These are phyloP conservation scores for Zootoca vivipara DNA, from an alignment of 2,113 vertebrate species.

Conservation along the genomic window DNA sequence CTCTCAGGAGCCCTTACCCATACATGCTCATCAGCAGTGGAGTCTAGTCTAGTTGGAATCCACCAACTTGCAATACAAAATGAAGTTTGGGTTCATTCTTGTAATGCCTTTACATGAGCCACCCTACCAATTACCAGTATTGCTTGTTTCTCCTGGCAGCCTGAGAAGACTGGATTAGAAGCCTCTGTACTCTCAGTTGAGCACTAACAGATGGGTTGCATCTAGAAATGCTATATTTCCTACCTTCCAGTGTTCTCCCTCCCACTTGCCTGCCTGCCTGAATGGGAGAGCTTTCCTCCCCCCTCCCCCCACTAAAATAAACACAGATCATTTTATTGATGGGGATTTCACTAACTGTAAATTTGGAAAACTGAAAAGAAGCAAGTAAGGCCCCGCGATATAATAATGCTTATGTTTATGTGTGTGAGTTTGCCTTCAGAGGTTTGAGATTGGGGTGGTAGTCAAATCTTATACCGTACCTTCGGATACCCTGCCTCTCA, in stretches of 20 bases:
- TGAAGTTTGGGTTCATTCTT: not conserved
- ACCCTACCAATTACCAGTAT: not conserved
- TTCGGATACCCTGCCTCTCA: too few relatives aligned
- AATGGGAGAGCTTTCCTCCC: not conserved
- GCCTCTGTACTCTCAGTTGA: too few relatives aligned
- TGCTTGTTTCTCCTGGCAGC: not conserved
- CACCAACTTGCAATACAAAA: not conserved
- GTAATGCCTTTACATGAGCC: not conserved
- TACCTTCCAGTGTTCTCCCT: not conserved
- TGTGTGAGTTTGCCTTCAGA: too few relatives aligned
- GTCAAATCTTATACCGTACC: too few relatives aligned
- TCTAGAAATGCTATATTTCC: not conserved
- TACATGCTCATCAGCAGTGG: not conserved
- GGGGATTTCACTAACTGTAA: too few relatives aligned
- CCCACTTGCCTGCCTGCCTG: not conserved
- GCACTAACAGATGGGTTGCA: not conserved
- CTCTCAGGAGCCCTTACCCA: not conserved
- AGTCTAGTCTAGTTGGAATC: not conserved
- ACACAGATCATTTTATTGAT: too few relatives aligned
- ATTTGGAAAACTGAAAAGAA: too few relatives aligned
- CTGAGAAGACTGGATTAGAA: not conserved
- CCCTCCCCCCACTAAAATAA: too few relatives aligned
- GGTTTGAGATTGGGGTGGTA: too few relatives aligned
- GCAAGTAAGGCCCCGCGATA: too few relatives aligned
- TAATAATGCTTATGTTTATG: too few relatives aligned